phyloP scores from a whole-genome alignment of 2,113 vertebrate species.

The Sturnira hondurensis region DNA sequence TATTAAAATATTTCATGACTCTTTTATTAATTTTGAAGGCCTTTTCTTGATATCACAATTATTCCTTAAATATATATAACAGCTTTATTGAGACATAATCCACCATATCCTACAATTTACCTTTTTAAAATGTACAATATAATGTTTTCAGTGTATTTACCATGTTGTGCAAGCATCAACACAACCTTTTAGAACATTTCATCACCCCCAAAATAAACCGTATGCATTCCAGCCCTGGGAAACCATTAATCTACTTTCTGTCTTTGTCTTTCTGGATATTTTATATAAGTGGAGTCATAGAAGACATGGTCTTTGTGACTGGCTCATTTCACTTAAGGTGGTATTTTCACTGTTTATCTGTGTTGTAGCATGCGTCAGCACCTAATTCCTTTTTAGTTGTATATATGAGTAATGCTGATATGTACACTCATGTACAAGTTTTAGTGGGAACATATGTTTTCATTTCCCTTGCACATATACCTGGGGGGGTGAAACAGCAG shows the following conservation, averaged over 20 bases:
- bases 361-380: not conserved
- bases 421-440: not conserved
- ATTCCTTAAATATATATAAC: not conserved
- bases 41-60: not conserved
- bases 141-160: not conserved
- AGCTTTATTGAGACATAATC: not conserved
- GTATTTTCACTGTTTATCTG: not conserved
- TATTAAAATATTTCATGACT: not conserved
- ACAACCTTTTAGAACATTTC: not conserved
- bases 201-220: not conserved
- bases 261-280: not conserved
- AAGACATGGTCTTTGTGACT: not conserved
- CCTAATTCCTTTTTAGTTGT: not conserved
- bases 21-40: conserved; percentile 2
- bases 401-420: not conserved
- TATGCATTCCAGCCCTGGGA: not conserved
- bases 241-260: not conserved
- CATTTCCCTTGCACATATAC: not conserved
- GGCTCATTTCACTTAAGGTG: not conserved
- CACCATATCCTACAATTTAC: not conserved
- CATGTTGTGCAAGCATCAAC: not conserved
- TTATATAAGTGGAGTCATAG: not conserved
- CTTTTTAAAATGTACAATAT: not conserved
- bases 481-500: not conserved
- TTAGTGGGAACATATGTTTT: not conserved